Evolutionary conservation across 2,888 invertebrate genomes (phyloP).

Genomic region (Pseudococcus jackbeardsleyi): DNA sequence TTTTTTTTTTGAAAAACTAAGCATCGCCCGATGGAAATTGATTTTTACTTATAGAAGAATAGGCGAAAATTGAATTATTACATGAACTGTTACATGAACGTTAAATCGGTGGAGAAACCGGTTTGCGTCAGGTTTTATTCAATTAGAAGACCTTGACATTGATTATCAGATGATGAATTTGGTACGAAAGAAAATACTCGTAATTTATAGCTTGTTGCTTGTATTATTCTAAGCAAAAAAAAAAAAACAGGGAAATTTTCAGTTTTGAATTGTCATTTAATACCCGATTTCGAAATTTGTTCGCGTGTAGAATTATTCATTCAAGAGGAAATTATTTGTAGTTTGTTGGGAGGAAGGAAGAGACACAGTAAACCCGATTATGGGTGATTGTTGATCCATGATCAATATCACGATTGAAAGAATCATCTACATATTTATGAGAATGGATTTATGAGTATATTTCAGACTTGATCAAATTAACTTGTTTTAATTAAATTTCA

Average conservation of each 20-base stretch:
- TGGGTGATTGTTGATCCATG: background rate
- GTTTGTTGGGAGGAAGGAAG: background rate
- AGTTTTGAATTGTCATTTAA: conserved; percentile 28
- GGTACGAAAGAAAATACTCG: background rate
- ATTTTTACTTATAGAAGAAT: background rate
- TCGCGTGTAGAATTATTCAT: background rate
- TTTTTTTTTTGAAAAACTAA: background rate
- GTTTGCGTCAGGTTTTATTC: background rate
- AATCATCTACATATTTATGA: background rate
- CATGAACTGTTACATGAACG: background rate
- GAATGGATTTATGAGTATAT: too few species aligned
- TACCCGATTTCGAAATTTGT: background rate
- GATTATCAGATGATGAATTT: conserved; percentile 2
- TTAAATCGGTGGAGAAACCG: background rate
- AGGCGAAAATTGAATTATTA: background rate
- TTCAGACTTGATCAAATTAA: background rate
- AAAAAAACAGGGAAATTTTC: background rate
- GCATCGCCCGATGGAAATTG: background rate
- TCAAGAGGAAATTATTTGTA: background rate
- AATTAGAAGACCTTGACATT: conserved; percentile 30
- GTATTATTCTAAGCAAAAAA: background rate
- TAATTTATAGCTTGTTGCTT: background rate
- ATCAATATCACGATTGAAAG: background rate
- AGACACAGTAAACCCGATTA: background rate
- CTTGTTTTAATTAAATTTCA: too few species aligned